Conservation (phyloP, 2,888 invertebrate species). For the Epicampocera succincta region DNA sequence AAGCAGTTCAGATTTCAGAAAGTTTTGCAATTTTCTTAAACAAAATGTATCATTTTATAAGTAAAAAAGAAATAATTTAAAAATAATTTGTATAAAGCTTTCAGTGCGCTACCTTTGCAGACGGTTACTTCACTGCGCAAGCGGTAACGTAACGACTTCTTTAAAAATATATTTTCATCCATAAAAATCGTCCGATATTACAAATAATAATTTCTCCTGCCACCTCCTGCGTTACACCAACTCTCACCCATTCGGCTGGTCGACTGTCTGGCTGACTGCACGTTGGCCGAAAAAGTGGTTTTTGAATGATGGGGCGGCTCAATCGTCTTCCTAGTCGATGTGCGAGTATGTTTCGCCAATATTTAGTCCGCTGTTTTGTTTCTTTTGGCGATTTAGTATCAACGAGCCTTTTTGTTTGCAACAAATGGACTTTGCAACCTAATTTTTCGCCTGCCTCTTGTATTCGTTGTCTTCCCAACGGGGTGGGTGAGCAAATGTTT, state of each 20-base stretch:
- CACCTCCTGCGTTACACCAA: conserved; percentile 19
- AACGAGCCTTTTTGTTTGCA: conserved; percentile 50
- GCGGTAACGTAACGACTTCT: too few species aligned
- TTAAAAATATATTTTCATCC: not conserved
- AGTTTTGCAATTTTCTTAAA: too few species aligned
- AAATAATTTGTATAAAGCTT: too few species aligned
- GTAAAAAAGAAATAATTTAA: too few species aligned
- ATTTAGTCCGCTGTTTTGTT: conserved; percentile 11
- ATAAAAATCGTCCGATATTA: too few species aligned
- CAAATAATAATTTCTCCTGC: too few species aligned
- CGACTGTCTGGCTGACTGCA: not conserved
- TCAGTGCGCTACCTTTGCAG: too few species aligned
- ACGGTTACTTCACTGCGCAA: too few species aligned
- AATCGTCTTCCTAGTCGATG: conserved; percentile 13
- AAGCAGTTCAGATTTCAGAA: too few species aligned
- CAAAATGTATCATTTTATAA: too few species aligned
- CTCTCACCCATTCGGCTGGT: too few species aligned
- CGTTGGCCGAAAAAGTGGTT: not conserved
- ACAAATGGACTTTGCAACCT: conserved; percentile 37
- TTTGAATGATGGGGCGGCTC: conserved; percentile 49
- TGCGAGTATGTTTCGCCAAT: not conserved
- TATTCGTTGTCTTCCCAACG: not conserved
- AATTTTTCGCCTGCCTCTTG: not conserved
- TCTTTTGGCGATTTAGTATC: conserved; percentile 37
- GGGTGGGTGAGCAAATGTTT: conserved; percentile 19